A percentile compares a stretch with the other conserved stretches of the same genome.
Conservation (phyloP, 2,797 vertebrate genomes). For the Xiphorhynchus erythropygius region DNA sequence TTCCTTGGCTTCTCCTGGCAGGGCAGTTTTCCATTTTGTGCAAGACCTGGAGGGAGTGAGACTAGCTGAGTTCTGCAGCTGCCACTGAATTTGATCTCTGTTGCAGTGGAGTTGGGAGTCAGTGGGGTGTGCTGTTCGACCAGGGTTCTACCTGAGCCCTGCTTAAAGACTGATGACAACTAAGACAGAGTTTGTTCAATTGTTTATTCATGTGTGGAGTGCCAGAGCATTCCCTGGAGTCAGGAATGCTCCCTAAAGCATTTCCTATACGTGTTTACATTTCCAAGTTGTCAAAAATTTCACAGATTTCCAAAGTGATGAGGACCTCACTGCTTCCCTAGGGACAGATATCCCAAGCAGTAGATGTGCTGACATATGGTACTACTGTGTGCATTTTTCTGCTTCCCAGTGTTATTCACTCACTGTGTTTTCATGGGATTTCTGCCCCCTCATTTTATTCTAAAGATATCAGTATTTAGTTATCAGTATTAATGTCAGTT, state of each 20-base stretch:
- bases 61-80: not conserved
- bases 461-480: not conserved
- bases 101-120: not conserved
- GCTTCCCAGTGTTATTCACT: not conserved
- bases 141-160: not conserved
- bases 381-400: not conserved
- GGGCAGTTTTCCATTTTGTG: not conserved
- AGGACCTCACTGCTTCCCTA: not conserved
- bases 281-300: not conserved
- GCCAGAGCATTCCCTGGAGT: not conserved
- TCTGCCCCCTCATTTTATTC: not conserved
- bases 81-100: not conserved
- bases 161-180: not conserved
- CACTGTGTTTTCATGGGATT: not conserved
- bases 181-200: not conserved
- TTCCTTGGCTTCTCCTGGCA: not conserved
- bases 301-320: not conserved
- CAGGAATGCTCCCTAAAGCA: not conserved
- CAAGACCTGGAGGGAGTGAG: not conserved
- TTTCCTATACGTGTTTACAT: not conserved
- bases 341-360: not conserved
- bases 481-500: not conserved
- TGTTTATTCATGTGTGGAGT: not conserved
- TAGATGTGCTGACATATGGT: not conserved
- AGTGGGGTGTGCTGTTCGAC: slow-evolving; percentile 43